phyloP scores from a whole-genome alignment of 2,888 invertebrate genomes.

The Aquatica leii region DNA sequence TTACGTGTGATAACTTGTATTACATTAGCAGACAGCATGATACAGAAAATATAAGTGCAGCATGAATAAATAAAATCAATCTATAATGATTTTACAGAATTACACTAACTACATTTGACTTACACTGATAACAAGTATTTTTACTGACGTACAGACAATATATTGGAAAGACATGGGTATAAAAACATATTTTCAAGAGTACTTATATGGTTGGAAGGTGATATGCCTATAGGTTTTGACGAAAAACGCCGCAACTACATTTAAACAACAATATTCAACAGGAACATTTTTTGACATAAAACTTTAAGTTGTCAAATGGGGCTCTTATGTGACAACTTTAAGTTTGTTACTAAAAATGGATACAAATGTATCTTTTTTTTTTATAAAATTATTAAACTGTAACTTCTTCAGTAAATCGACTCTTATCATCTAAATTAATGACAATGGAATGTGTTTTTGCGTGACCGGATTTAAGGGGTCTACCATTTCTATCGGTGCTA shows the following conservation, averaged over 20 bases:
- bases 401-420: constrained; percentile 82
- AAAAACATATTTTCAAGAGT: not conserved
- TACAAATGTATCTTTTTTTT: not conserved
- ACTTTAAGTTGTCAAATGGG: constrained; percentile 7
- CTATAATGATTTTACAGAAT: no score
- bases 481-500: constrained; percentile 52
- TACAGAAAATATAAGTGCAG: no score
- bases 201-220: not conserved
- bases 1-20: no score
- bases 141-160: not conserved
- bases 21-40: no score
- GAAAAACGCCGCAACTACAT: constrained; percentile 7
- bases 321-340: constrained; percentile 10
- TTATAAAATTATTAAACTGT: constrained; percentile 67
- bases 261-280: constrained; percentile 1
- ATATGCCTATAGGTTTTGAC: constrained; percentile 4
- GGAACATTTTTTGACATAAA: not conserved
- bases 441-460: constrained; percentile 80
- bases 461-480: constrained; percentile 67
- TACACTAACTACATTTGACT: not conserved
- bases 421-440: constrained; percentile 82
- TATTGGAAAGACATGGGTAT: constrained; percentile 5
- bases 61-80: no score
- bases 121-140: not conserved
- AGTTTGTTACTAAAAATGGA: not conserved